A percentile compares a stretch with the other conserved stretches of the same genome.
Conservation (phyloP, 2,888 invertebrate species). For the Apodemia mormo region DNA sequence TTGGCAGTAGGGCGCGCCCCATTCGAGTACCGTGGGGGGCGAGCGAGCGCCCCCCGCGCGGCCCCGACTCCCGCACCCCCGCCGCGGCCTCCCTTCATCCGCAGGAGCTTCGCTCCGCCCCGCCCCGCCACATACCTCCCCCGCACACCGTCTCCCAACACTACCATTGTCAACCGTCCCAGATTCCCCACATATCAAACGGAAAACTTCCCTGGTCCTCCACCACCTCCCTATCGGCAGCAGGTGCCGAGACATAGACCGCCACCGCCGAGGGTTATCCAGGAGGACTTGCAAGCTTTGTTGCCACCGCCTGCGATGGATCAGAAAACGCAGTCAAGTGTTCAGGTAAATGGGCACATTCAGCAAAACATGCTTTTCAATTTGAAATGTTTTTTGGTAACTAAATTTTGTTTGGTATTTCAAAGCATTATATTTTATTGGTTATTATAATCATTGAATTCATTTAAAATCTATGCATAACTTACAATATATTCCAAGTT, state of each 20-base stretch:
- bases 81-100: constrained; percentile 41
- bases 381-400: no score
- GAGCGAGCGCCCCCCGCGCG: constrained; percentile 44
- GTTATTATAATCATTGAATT: no score
- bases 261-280: constrained; percentile 55
- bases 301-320: constrained; percentile 80
- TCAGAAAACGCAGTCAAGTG: constrained; percentile 83
- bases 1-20: constrained; percentile 66
- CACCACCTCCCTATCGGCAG: constrained; percentile 47
- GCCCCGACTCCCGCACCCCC: constrained; percentile 36
- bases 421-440: no score
- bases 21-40: constrained; percentile 63
- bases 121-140: constrained; percentile 42
- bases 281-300: constrained; percentile 71
- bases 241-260: constrained; percentile 43
- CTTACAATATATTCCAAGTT: no score
- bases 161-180: constrained; percentile 42
- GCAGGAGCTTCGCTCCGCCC: constrained; percentile 42
- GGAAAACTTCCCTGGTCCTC: constrained; percentile 43
- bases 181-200: constrained; percentile 37
- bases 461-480: no score
- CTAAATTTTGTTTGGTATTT: no score
- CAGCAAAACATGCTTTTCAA: no score
- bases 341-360: constrained; percentile 58
- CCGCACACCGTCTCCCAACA: constrained; percentile 40